A percentile compares a stretch with the other conserved stretches of the same genome.
These are phyloP conservation scores for Paradisaea rubra DNA, from an alignment of 2,113 vertebrate genomes.

Conservation along the genomic window DNA sequence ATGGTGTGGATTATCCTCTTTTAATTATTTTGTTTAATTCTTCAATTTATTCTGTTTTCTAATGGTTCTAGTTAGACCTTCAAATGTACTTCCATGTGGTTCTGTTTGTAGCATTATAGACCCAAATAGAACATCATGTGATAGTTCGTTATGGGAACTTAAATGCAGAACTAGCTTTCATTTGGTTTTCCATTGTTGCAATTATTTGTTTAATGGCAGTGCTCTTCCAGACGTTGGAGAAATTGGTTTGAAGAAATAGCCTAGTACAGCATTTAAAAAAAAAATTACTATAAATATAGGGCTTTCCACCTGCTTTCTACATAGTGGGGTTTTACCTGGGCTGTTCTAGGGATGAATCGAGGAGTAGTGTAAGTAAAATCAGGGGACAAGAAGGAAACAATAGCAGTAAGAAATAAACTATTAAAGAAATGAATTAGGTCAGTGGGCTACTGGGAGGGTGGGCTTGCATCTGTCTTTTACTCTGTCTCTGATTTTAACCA, in stretches of 20 bases:
- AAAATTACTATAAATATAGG: background rate
- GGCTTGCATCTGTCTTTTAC: background rate
- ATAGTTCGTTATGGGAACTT: background rate
- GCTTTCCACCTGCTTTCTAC: background rate
- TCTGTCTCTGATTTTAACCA: background rate
- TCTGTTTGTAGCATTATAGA: background rate
- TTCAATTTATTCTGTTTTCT: background rate
- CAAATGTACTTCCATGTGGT: background rate
- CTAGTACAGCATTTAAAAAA: background rate
- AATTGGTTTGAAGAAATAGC: background rate
- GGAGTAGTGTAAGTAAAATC: background rate
- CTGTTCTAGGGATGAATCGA: background rate
- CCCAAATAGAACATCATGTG: background rate
- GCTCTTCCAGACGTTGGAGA: accelerated
- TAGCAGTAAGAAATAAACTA: background rate
- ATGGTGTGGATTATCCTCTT: background rate
- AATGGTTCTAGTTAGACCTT: background rate
- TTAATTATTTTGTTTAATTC: background rate
- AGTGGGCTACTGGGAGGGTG: background rate
- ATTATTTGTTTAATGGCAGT: background rate
- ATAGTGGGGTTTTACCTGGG: background rate
- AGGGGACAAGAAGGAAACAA: background rate
- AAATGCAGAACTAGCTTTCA: background rate
- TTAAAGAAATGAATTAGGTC: background rate
- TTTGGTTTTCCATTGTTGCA: background rate